Evolutionary conservation across 2,888 invertebrate species (phyloP).

Genomic region (Aphrophora alni): DNA sequence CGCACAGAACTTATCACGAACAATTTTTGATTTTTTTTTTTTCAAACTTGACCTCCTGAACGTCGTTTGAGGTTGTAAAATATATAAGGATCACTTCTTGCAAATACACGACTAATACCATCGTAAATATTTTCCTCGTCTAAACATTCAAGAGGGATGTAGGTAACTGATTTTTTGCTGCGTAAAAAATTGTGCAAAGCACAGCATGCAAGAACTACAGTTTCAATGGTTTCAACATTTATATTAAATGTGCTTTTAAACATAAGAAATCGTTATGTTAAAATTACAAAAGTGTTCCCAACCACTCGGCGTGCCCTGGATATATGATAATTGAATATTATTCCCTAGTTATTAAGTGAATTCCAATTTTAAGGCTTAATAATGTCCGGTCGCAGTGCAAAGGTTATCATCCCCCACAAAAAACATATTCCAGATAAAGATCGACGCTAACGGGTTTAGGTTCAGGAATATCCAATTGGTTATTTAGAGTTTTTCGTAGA

Average conservation of each 20-base stretch:
- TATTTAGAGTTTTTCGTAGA: conserved; percentile 12
- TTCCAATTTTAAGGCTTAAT: background rate
- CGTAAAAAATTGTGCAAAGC: background rate
- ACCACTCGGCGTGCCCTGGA: background rate
- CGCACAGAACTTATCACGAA: too few species aligned
- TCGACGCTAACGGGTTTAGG: background rate
- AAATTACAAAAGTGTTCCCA: conserved; percentile 21
- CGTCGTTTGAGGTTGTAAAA: background rate
- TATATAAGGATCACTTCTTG: too few species aligned
- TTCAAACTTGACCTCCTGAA: conserved; percentile 18
- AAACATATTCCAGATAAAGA: conserved; percentile 6
- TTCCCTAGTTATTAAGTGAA: conserved; percentile 26
- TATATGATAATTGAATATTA: conserved; percentile 31
- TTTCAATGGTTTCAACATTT: background rate
- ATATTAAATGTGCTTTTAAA: conserved; percentile 12
- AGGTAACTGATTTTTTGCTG: conserved; percentile 1
- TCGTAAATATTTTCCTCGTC: conserved; percentile 16
- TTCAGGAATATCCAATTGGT: conserved; percentile 18
- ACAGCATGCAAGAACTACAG: background rate
- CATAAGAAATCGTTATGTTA: conserved; percentile 17
- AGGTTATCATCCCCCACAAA: background rate
- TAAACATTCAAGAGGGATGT: conserved; percentile 6
- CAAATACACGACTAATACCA: conserved; percentile 11
- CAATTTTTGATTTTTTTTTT: conserved; percentile 2
- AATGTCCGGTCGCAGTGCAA: background rate